phyloP scores from a whole-genome alignment of 2,797 vertebrate species.

The Acanthornis magna region DNA sequence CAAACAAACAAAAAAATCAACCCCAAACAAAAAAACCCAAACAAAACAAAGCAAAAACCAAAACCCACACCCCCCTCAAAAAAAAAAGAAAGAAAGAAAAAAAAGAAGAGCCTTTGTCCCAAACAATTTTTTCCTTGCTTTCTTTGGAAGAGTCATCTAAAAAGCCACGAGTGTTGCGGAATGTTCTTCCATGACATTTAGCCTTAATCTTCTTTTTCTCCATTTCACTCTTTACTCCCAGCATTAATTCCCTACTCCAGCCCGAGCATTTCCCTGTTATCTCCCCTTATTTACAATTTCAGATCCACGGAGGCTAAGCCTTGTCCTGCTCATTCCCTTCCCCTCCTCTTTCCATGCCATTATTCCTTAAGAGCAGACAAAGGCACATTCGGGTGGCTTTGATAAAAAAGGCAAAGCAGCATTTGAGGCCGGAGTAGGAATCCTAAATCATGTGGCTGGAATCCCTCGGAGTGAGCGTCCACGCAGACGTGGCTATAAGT shows the following conservation, averaged over 20 bases:
- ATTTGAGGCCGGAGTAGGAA: not conserved
- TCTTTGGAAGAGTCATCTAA: not conserved
- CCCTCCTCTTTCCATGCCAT: not conserved
- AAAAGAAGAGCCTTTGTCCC: not conserved
- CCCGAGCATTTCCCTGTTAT: not conserved
- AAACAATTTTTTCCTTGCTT: not conserved
- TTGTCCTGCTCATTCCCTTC: not conserved
- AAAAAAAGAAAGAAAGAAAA: not conserved
- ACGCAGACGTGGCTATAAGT: not conserved
- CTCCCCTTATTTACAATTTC: not conserved
- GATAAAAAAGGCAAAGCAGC: not conserved
- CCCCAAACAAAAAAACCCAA: too few relatives aligned
- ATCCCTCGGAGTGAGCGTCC: not conserved
- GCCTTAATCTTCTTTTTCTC: slow-evolving; percentile 6
- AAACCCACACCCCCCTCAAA: not conserved
- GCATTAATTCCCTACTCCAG: not conserved
- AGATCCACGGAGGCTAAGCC: not conserved
- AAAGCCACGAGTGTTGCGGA: not conserved
- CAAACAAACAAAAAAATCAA: too few relatives aligned
- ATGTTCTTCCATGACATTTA: slow-evolving; percentile 12
- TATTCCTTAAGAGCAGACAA: not conserved
- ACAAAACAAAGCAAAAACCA: too few relatives aligned
- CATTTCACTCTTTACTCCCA: slow-evolving; percentile 2
- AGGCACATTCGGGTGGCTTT: not conserved
- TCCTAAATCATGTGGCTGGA: not conserved